phyloP scores from a whole-genome alignment of 2,888 invertebrate species.

The Pimpla rufipes region DNA sequence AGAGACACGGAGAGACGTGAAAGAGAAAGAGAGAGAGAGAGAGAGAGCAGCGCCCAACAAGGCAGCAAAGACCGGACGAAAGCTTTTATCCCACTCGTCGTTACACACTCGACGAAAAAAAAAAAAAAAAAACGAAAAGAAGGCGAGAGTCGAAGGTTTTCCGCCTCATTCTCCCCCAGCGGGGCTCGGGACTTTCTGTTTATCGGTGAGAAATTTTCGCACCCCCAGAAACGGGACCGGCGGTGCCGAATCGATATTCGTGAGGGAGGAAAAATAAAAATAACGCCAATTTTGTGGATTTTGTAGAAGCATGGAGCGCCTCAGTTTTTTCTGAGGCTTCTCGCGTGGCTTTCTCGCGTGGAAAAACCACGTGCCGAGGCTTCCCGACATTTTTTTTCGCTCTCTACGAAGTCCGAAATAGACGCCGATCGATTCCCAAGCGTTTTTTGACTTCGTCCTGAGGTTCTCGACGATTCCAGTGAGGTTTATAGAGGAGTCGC shows the following conservation, averaged over 20 bases:
- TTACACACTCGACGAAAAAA: slow-evolving; percentile 1
- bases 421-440: neutral
- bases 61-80: slow-evolving; percentile 37
- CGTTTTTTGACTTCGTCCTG: neutral
- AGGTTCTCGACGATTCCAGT: slow-evolving; percentile 25
- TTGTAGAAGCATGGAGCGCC: neutral
- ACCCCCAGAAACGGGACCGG: neutral
- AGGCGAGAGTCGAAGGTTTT: neutral
- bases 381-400: neutral
- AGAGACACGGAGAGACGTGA: neutral
- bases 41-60: neutral
- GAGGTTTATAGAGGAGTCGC: neutral
- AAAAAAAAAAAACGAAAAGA: neutral
- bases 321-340: neutral
- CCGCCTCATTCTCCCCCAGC: neutral
- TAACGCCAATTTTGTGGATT: neutral
- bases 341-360: neutral
- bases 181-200: neutral
- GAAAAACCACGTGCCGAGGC: too few species aligned
- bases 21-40: neutral
- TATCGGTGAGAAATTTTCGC: slow-evolving; percentile 7
- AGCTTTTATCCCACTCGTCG: slow-evolving; percentile 31
- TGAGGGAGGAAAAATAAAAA: neutral
- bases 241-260: slow-evolving; percentile 5
- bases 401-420: neutral